phyloP scores from a whole-genome alignment of 2,888 invertebrate species.

The Pristionchus arcanus region DNA sequence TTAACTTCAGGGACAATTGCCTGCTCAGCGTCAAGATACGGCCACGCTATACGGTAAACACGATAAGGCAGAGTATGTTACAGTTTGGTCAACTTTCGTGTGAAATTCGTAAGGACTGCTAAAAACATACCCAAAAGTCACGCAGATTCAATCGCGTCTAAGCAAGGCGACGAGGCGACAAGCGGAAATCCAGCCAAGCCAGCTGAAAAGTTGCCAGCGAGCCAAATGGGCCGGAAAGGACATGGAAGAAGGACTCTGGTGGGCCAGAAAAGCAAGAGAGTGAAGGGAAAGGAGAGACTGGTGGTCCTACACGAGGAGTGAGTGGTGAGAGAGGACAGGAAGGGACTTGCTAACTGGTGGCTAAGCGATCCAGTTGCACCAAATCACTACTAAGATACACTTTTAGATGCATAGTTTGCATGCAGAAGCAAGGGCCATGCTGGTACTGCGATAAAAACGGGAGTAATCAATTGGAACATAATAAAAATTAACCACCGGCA shows the following conservation, averaged over 20 bases:
- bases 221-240: conserved; percentile 44
- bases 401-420: neutral
- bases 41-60: too few relatives aligned
- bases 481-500: too few relatives aligned
- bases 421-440: too few relatives aligned
- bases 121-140: too few relatives aligned
- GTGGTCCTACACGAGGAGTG: neutral
- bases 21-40: too few relatives aligned
- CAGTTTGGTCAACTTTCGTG: too few relatives aligned
- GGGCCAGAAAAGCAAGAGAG: neutral
- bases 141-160: neutral
- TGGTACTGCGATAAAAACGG: too few relatives aligned
- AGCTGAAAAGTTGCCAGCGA: conserved; percentile 45
- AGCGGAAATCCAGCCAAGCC: conserved; percentile 16
- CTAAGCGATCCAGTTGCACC: neutral
- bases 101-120: too few relatives aligned
- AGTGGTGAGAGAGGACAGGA: conserved; percentile 4
- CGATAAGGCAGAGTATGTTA: too few relatives aligned
- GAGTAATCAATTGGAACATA: too few relatives aligned
- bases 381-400: too few relatives aligned
- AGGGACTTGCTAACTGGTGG: neutral
- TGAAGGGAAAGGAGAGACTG: neutral
- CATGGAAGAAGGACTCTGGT: conserved; percentile 10
- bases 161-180: neutral
- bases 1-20: too few relatives aligned